These are phyloP conservation scores for Promerops cafer DNA, from an alignment of 2,113 vertebrate species.

Conservation along the genomic window DNA sequence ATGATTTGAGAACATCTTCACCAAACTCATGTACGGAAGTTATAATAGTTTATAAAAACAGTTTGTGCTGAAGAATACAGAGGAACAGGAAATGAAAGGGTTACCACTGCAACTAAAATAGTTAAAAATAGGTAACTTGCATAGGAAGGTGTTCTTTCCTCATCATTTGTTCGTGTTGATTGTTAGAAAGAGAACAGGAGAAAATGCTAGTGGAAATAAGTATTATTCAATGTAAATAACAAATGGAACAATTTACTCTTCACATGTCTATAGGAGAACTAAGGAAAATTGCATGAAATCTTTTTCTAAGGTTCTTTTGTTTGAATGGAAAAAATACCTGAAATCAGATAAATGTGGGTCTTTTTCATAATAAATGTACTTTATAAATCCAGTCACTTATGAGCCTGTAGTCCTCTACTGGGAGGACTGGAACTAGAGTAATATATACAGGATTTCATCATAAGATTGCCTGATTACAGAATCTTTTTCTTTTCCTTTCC, in stretches of 20 bases:
- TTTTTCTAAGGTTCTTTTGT: not conserved
- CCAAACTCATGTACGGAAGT: not conserved
- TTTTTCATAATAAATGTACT: not conserved
- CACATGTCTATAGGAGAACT: not conserved
- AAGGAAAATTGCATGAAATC: not conserved
- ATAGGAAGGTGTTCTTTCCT: not conserved
- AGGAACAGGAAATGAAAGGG: not conserved
- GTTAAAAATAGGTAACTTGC: not conserved
- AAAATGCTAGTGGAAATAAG: not conserved
- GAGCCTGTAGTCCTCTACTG: not conserved
- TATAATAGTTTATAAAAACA: not conserved
- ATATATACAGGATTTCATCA: not conserved
- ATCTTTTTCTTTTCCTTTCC: not conserved
- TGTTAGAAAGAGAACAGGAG: not conserved
- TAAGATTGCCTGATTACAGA: not conserved
- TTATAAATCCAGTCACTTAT: not conserved
- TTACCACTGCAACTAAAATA: not conserved
- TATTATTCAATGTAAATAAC: not conserved
- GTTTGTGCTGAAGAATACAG: not conserved
- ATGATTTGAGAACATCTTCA: not conserved
- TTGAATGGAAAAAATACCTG: not conserved
- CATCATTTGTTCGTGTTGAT: not conserved
- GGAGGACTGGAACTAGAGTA: not conserved
- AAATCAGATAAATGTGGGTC: rapidly evolving
- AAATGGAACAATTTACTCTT: not conserved